Evolutionary conservation across 2,797 vertebrate genomes (phyloP).

Genomic region (Gambusia yucatana): DNA sequence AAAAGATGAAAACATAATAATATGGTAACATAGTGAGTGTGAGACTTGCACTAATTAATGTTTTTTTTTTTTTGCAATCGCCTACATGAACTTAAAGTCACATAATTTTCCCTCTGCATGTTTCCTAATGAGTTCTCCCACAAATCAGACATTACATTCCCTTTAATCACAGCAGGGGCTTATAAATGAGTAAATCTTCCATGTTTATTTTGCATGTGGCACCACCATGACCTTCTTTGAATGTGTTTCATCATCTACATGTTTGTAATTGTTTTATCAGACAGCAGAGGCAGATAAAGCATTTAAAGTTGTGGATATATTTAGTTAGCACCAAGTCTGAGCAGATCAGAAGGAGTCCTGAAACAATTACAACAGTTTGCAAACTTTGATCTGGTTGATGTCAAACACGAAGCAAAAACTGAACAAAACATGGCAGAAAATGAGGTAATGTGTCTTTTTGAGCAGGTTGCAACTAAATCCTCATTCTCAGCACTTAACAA

Average conservation of each 20-base stretch:
- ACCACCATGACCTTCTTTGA: constrained; percentile 25
- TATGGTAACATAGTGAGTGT: neutral
- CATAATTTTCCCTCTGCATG: constrained; percentile 5
- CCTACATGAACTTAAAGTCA: constrained; percentile 1
- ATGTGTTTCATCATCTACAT: constrained; percentile 16
- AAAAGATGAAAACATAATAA: constrained; percentile 1
- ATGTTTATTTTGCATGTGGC: constrained; percentile 9
- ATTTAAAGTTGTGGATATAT: constrained; percentile 29
- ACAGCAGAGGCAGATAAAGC: constrained; percentile 11
- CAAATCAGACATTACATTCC: constrained; percentile 17
- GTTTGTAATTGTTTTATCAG: constrained; percentile 17
- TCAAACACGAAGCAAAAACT: constrained; percentile 22
- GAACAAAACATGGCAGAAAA: constrained; percentile 36
- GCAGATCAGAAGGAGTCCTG: constrained; percentile 16
- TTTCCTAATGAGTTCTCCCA: neutral
- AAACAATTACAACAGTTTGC: constrained; percentile 34
- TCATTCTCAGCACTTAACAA: constrained; percentile 23
- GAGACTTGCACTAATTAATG: neutral
- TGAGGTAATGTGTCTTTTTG: constrained; percentile 20
- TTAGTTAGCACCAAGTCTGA: constrained; percentile 37
- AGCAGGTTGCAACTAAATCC: constrained; percentile 28
- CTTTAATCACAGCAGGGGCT: constrained; percentile 25
- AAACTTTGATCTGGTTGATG: constrained; percentile 38
- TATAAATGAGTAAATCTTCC: constrained; percentile 23
- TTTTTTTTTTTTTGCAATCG: neutral